A percentile compares a stretch with the other conserved stretches of the same genome.
Evolutionary conservation across 2,113 vertebrate genomes (phyloP).

Genomic region (Misgurnus anguillicaudatus): DNA sequence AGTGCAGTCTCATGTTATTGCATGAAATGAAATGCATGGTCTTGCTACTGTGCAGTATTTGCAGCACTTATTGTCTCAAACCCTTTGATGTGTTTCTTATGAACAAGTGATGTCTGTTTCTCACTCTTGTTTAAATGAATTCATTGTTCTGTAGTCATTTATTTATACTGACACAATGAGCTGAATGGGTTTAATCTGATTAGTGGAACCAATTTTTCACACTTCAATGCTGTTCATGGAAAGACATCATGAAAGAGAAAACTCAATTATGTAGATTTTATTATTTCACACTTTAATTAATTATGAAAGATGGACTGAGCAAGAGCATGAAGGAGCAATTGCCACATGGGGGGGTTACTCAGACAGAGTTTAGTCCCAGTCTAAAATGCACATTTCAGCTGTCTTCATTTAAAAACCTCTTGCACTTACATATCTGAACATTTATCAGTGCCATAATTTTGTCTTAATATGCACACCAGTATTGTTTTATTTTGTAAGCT

Average conservation of each 20-base stretch:
- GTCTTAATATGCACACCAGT: not conserved
- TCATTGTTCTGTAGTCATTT: constrained; percentile 4
- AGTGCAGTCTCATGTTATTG: too few species aligned
- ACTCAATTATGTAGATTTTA: constrained; percentile 31
- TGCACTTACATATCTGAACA: too few species aligned
- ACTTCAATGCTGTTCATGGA: constrained; percentile 11
- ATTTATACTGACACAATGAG: constrained; percentile 25
- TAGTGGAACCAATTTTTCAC: constrained; percentile 19
- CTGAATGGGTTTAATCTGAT: constrained; percentile 20
- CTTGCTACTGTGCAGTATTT: not conserved
- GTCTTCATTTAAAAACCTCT: too few species aligned
- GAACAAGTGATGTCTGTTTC: constrained; percentile 4
- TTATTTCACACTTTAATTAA: constrained; percentile 32
- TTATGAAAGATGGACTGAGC: not conserved
- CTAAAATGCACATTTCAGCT: too few species aligned
- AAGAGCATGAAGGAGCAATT: not conserved
- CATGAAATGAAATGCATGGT: too few species aligned
- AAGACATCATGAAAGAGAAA: not conserved
- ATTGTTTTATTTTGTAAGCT: too few species aligned
- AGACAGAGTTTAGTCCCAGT: too few species aligned
- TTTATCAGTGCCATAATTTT: not conserved
- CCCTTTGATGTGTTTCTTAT: constrained; percentile 3
- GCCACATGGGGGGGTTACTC: not conserved
- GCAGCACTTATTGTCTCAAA: not conserved
- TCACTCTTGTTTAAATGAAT: constrained; percentile 10